phyloP scores from a whole-genome alignment of 2,113 vertebrate species.

The Anser cygnoides region DNA sequence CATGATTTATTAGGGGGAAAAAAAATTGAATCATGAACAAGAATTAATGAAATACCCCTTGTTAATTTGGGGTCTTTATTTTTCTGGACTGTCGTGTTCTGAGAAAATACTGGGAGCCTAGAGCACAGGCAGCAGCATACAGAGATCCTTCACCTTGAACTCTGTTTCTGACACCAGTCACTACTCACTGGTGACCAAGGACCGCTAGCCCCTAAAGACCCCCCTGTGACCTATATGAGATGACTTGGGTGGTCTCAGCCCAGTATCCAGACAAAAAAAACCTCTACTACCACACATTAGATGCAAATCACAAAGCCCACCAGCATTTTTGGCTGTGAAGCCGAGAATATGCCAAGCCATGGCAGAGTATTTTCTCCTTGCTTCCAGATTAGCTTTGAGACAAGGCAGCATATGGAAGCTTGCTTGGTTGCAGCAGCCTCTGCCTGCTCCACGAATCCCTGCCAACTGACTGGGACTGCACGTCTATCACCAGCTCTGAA shows the following conservation, averaged over 20 bases:
- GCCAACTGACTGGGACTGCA: conserved; percentile 15
- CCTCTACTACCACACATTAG: rapidly evolving
- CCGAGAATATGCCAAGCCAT: background rate
- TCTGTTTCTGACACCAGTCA: background rate
- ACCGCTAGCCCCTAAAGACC: background rate
- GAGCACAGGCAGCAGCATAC: background rate
- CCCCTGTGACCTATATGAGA: background rate
- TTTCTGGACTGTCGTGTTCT: background rate
- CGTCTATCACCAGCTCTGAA: conserved; percentile 39
- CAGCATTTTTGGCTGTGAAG: background rate
- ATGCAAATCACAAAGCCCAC: background rate
- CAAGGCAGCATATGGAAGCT: conserved; percentile 41
- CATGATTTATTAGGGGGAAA: background rate
- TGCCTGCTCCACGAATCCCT: conserved; percentile 28
- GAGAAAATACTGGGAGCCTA: background rate
- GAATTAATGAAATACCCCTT: background rate
- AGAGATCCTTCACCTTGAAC: background rate
- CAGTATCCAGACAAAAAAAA: background rate
- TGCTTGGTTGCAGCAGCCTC: conserved; percentile 32
- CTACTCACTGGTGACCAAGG: background rate
- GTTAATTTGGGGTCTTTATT: background rate
- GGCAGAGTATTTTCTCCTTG: background rate
- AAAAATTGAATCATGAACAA: background rate
- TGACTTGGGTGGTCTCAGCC: background rate
- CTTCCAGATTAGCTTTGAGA: conserved; percentile 22